phyloP scores from a whole-genome alignment of 2,797 vertebrate species.

The Esox lucius region DNA sequence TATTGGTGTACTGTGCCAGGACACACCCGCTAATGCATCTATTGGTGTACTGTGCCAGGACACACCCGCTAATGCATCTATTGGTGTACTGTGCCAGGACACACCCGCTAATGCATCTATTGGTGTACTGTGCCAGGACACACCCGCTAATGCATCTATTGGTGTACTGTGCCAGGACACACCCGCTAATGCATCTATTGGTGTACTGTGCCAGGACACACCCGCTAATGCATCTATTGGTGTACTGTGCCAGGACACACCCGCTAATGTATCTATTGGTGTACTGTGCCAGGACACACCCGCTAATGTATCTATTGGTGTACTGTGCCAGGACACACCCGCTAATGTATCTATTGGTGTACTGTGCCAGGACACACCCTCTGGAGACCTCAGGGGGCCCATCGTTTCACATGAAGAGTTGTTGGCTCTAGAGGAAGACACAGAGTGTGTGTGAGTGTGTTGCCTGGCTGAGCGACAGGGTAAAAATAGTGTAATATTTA shows the following conservation, averaged over 20 bases:
- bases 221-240: background rate
- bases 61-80: no score
- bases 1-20: no score
- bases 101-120: no score
- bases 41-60: no score
- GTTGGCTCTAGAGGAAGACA: background rate
- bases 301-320: background rate
- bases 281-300: background rate
- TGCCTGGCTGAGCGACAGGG: background rate
- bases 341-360: background rate
- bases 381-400: background rate
- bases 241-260: background rate
- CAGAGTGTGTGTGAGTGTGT: background rate
- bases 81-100: no score
- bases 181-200: background rate
- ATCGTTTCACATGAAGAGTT: background rate
- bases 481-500: slow-evolving; percentile 8
- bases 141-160: background rate
- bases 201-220: no score
- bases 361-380: background rate
- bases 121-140: no score
- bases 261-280: background rate
- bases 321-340: background rate
- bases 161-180: background rate
- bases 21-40: no score